Evolutionary conservation across 2,113 vertebrate species (phyloP).

Genomic region (Origma solitaria): DNA sequence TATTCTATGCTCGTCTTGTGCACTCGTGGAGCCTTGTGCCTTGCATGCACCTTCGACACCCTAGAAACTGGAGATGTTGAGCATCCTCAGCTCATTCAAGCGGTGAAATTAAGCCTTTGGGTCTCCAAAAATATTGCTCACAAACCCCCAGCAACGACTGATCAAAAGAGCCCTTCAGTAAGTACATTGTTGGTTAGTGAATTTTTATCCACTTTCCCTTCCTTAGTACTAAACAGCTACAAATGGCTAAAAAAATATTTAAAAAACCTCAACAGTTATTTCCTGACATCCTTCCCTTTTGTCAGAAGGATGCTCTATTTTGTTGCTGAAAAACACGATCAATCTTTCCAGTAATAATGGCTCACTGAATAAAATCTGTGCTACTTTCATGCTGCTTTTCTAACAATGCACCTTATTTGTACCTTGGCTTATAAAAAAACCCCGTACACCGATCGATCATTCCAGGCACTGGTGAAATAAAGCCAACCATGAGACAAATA

Average conservation of each 20-base stretch:
- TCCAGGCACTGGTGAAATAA: constrained; percentile 26
- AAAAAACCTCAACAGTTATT: background rate
- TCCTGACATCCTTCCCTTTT: background rate
- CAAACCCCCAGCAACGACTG: background rate
- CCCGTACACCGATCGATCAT: background rate
- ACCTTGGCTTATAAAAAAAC: background rate
- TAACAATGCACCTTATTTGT: background rate
- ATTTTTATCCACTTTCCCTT: background rate
- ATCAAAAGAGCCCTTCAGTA: background rate
- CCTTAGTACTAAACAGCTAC: background rate
- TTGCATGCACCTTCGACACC: background rate
- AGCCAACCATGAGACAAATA: background rate
- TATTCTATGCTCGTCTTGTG: background rate
- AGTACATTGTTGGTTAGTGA: background rate
- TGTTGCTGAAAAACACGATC: background rate
- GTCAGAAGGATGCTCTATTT: constrained; percentile 1
- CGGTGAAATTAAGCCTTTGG: background rate
- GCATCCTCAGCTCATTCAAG: background rate
- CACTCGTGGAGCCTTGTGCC: background rate
- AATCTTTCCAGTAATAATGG: background rate
- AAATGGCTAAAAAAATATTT: background rate
- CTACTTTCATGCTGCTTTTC: background rate
- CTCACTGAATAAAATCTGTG: constrained; percentile 12
- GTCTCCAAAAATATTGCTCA: background rate
- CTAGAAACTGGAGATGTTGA: background rate